Conservation (phyloP, 2,113 vertebrate species). For the Bujurquina vittata region DNA sequence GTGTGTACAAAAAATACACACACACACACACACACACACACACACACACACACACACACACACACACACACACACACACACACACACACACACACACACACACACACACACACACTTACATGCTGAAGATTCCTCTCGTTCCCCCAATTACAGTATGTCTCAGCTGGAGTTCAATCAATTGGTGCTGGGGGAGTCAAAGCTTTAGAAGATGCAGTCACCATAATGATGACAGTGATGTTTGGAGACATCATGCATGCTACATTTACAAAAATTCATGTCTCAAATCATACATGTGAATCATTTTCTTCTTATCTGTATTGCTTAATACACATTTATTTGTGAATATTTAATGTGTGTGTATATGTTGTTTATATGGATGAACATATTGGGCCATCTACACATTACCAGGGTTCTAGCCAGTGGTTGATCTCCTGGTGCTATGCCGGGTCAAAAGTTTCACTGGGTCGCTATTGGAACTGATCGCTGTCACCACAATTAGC, state of each 20-base stretch:
- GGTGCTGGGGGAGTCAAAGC: constrained; percentile 32
- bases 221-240: constrained; percentile 52
- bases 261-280: neutral
- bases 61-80: too few relatives aligned
- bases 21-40: too few relatives aligned
- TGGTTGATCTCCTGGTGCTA: too few relatives aligned
- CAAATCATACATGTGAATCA: neutral
- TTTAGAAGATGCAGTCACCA: constrained; percentile 7
- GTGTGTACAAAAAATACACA: too few relatives aligned
- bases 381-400: neutral
- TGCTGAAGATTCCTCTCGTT: neutral
- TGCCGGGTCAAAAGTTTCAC: too few relatives aligned
- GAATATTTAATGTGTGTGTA: neutral
- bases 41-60: too few relatives aligned
- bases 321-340: neutral
- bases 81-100: too few relatives aligned
- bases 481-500: too few relatives aligned
- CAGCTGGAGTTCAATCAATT: constrained; percentile 44
- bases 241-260: constrained; percentile 1
- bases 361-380: neutral
- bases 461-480: too few relatives aligned
- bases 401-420: neutral
- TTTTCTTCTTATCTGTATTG: neutral
- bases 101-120: too few relatives aligned
- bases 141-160: constrained; percentile 2